Base-by-base conservation (phyloP, 2,113 vertebrate species). In the Brachypteracias leptosomus region DNA sequence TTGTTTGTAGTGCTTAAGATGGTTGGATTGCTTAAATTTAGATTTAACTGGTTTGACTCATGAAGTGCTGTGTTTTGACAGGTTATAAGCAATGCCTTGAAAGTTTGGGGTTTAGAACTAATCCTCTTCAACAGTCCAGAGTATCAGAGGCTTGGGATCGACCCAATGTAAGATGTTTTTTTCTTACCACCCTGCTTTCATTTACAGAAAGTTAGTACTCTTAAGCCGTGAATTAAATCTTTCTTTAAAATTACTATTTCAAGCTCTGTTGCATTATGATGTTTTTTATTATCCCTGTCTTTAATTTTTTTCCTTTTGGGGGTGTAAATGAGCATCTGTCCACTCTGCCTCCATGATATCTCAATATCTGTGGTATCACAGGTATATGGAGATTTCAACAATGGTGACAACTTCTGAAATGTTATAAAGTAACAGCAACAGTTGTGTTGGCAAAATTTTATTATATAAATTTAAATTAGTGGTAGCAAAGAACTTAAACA, bases 121-220 rank as follows among this genome's bases (percentile, higher is more conserved):
- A 98, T 99, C 97, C 99, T 99, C 79, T 99, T 99, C 98, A 99
- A 99, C 98, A 99, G 99, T 91, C 98, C 99, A 92, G 99, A 99
- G 93, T 99, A 99, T 97, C 99, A 99, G 98, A 99, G 98, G 81
- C 98, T 99, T 95, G 98, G 98, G 96, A 99, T 99, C 47, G 98
- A 99, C 93, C 99, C 99, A 94, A 98, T 99, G 99, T 99, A 98
- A 99, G 98, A 93, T 16, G 29, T 63, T 28, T 75, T 61, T 71
- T 91, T 87, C 93, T 89, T 75, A 82, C 87, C 93, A 92, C 51
- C 31, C 47, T 96, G 20, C 11, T 96, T 97, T 90, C 55, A 57
- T 94, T 88, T 68, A 82, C n/a, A 70, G 70, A 90, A 92, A 58
- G 91, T 57, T 36, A 79, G 72, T 51, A 16, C 22, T 74, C 42